Evolutionary conservation across 2,888 invertebrate species (phyloP).

Genomic region (Sinopyrophorus schimmeli): DNA sequence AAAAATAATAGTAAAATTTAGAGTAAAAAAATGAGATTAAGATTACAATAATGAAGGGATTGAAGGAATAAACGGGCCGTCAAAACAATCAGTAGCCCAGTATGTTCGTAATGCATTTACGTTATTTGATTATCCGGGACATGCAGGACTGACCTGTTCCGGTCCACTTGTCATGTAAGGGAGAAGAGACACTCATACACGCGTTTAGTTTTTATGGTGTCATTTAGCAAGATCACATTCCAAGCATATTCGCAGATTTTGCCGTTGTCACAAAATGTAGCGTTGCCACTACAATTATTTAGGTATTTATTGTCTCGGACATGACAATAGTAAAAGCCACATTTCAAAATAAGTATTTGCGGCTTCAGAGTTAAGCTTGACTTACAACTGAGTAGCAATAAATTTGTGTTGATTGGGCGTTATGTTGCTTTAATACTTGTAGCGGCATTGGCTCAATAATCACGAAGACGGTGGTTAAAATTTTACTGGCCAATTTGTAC

Average conservation of each 20-base stretch:
- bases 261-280: conserved; percentile 48
- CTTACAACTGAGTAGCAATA: conserved; percentile 34
- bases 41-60: too few species aligned
- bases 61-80: conserved; percentile 30
- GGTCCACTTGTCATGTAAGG: conserved; percentile 31
- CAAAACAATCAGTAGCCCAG: conserved; percentile 37
- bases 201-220: conserved; percentile 46
- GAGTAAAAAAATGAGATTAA: too few species aligned
- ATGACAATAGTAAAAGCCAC: conserved; percentile 30
- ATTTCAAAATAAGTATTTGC: conserved; percentile 37
- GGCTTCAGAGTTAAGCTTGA: conserved; percentile 22
- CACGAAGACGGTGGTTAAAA: conserved; percentile 11
- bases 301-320: conserved; percentile 32
- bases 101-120: conserved; percentile 40
- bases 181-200: conserved; percentile 35
- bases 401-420: conserved; percentile 40
- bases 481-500: conserved; percentile 18
- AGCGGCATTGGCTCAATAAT: conserved; percentile 12
- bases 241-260: conserved; percentile 46
- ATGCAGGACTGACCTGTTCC: conserved; percentile 37
- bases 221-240: conserved; percentile 51
- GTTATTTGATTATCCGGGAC: conserved; percentile 42
- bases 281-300: conserved; percentile 33
- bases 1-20: too few species aligned
- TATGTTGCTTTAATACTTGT: conserved; percentile 23